Evolutionary conservation across 2,888 invertebrate genomes (phyloP), one percentile per base, ranked within the genome.

Genomic region (Thymelicus sylvestris): DNA sequence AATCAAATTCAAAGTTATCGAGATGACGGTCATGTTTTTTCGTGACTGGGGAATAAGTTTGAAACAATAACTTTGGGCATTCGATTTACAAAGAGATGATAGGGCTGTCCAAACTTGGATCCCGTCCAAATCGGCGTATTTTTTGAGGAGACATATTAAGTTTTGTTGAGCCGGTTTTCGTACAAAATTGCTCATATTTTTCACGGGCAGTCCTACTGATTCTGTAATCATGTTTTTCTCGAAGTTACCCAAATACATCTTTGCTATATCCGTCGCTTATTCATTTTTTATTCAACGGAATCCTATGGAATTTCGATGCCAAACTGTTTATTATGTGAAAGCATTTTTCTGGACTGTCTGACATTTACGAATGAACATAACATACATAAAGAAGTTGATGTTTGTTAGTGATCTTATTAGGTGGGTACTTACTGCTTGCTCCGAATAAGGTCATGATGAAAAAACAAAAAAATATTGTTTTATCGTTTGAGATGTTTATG

Each of bases 51-150:
- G 57, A 48, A 64, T 13, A 55, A 15, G 38, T 64, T 60, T 10
- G 57, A 10, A 59, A 39, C 24, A 59, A 70, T 24, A 50, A 47
- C 50, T 48, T 24, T 3, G 24, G 24, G 65, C 59, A n/a, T 69
- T 69, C 52, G 59, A 65, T 69, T 69, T 59, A 6, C 70, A 60
- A 44, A 52, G 65, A 44, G 62, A 62, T 61, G 68, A 75, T 73
- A 76, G 75, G 72, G 47, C 15, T 19, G 57, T 72, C 75, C 77
- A 77, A 72, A 67, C 85, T 87, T 87, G 86, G 88, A 86, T 75
- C 76, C 74, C 80, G 74, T 75, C 88, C 85, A 86, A 83, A 74
- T 76, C 71, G 67, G 78, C 80, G 80, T 87, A 83, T 84, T 84
- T 85, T 84, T 84, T 79, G 64, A 59, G 57, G 39, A 38, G 38